These are phyloP conservation scores for Heliocidaris tuberculata DNA, from an alignment of 35 echinoderm and acorn worm genomes.

Conservation along the genomic window DNA sequence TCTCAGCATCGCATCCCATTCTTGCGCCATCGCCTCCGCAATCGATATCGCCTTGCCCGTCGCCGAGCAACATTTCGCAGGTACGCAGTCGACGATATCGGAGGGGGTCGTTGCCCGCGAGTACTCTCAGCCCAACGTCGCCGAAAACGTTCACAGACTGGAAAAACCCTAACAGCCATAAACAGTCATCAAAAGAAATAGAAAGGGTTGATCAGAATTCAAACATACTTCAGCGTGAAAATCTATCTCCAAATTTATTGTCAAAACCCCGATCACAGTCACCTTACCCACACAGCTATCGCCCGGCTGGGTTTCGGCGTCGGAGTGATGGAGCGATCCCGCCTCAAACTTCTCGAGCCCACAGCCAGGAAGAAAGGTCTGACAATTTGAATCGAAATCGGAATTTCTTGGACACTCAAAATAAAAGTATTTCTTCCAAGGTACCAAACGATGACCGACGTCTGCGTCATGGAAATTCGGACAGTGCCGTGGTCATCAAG, in stretches of 20 bases:
- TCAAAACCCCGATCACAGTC: neutral
- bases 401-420: neutral
- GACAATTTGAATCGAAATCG: neutral
- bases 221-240: neutral
- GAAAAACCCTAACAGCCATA: neutral
- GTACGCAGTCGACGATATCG: neutral
- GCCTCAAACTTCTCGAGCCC: neutral
- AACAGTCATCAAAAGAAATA: neutral
- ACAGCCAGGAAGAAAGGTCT: neutral
- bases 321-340: neutral
- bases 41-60: neutral
- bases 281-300: neutral
- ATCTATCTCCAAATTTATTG: neutral
- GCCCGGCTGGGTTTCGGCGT: neutral
- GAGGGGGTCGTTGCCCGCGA: constrained; percentile 29
- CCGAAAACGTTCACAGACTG: neutral
- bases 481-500: neutral
- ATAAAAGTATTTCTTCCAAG: neutral
- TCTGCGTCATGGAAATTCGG: neutral
- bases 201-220: neutral
- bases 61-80: neutral
- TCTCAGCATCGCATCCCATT: neutral
- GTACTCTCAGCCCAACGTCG: neutral
- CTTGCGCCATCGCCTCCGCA: neutral
- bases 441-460: neutral